A percentile compares a stretch with the other conserved stretches of the same genome.
phyloP scores from a whole-genome alignment of 2,113 vertebrate species.

The Pollimyrus isidori region DNA sequence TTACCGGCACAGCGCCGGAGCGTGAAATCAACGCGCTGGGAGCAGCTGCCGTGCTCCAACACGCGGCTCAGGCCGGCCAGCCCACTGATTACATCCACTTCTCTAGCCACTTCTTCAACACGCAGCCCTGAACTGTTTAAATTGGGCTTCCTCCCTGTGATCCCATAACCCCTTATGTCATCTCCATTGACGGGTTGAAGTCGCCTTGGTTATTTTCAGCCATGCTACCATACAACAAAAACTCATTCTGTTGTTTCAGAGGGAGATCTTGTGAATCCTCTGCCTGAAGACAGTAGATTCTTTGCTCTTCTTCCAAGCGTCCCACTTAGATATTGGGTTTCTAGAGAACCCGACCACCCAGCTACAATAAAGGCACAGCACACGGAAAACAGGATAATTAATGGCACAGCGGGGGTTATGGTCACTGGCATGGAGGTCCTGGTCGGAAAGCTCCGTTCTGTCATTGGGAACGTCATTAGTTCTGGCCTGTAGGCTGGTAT shows the following conservation, averaged over 20 bases:
- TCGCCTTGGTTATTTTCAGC: background rate
- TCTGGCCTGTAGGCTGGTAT: background rate
- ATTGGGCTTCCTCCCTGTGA: constrained; percentile 51
- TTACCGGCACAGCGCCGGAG: constrained; percentile 65
- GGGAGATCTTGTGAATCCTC: background rate
- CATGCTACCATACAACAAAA: background rate
- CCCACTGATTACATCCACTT: constrained; percentile 31
- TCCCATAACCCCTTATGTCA: constrained; percentile 37
- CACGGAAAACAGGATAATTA: constrained; percentile 15
- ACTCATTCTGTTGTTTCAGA: background rate
- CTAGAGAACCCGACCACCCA: constrained; percentile 4
- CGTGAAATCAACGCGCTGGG: constrained; percentile 68
- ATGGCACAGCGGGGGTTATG: background rate
- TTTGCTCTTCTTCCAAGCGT: background rate
- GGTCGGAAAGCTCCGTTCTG: background rate
- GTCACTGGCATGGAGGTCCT: background rate
- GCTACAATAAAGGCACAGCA: background rate
- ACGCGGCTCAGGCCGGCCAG: constrained; percentile 66
- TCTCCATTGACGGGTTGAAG: background rate
- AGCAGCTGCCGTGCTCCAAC: constrained; percentile 51
- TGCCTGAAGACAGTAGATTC: background rate
- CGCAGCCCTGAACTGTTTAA: constrained; percentile 49
- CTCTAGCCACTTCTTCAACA: constrained; percentile 9
- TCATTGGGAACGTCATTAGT: background rate
- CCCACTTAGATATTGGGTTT: background rate